Percentiles rank a stretch among this genome's conserved stretches.
These are phyloP conservation scores for Eulemur macaco DNA, from an alignment of 2,113 vertebrate genomes.

Conservation along the genomic window DNA sequence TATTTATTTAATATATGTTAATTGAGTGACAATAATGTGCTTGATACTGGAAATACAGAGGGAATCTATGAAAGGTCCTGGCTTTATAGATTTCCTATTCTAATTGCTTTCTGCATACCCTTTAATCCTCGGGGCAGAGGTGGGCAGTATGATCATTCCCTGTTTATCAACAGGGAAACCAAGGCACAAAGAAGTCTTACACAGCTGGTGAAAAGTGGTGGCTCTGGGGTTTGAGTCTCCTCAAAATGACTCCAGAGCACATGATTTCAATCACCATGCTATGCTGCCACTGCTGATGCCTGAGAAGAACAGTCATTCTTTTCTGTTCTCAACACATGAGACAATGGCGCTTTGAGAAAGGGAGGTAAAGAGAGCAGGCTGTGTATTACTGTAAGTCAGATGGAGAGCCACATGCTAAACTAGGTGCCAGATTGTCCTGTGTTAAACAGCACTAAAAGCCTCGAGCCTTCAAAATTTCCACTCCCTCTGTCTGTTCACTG, in stretches of 20 bases:
- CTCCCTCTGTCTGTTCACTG: neutral
- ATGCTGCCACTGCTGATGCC: rapidly evolving
- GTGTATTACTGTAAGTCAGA: neutral
- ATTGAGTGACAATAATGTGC: neutral
- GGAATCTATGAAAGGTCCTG: neutral
- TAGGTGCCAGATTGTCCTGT: neutral
- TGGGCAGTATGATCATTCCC: too few relatives aligned
- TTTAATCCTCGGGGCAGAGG: neutral
- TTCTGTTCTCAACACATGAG: neutral
- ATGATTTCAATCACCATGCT: too few relatives aligned
- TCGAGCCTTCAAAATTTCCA: neutral
- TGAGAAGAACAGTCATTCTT: neutral
- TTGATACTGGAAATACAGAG: neutral
- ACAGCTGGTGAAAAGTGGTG: neutral
- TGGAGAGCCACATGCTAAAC: neutral
- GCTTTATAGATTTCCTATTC: neutral
- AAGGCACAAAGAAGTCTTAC: neutral
- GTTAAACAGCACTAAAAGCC: neutral
- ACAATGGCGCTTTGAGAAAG: neutral
- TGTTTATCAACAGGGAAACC: neutral
- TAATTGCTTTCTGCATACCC: neutral
- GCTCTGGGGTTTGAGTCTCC: neutral
- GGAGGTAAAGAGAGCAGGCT: neutral
- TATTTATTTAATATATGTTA: neutral
- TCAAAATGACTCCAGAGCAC: neutral